These are phyloP conservation scores for Terrapene triunguis DNA, from an alignment of 2,113 vertebrate species.

Conservation along the genomic window DNA sequence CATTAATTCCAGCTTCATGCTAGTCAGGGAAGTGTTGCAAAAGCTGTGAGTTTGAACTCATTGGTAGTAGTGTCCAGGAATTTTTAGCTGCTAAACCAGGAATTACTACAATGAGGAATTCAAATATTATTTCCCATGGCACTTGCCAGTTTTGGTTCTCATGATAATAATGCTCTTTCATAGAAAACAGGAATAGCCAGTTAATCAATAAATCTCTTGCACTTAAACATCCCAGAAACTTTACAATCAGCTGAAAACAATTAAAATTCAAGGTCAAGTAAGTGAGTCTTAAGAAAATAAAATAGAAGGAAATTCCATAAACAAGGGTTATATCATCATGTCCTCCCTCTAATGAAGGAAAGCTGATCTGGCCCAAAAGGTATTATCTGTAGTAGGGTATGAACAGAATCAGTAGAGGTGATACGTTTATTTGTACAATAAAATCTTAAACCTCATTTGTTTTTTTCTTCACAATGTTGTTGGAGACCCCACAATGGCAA, in stretches of 20 bases:
- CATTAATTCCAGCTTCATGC: not conserved
- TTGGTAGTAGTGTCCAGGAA: not conserved
- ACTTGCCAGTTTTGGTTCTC: not conserved
- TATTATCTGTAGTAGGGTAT: not conserved
- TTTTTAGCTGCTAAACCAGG: not conserved
- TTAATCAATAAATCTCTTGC: not conserved
- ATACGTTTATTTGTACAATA: not conserved
- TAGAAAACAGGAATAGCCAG: not conserved
- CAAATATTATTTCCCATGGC: not conserved
- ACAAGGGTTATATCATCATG: not conserved
- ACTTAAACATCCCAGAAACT: not conserved
- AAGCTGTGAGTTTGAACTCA: not conserved
- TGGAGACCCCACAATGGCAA: not conserved
- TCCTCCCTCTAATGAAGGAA: not conserved
- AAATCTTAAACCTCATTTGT: not conserved
- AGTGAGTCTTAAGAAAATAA: not conserved
- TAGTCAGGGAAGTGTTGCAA: rapidly evolving
- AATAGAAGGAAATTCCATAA: not conserved
- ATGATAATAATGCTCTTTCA: not conserved
- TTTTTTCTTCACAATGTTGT: not conserved
- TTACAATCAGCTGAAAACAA: not conserved
- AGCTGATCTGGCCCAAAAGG: not conserved
- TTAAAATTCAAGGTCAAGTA: not conserved
- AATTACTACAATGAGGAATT: not conserved
- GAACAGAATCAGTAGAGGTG: not conserved